Evolutionary conservation across 2,797 vertebrate genomes (phyloP).

Genomic region (Cetoscarus ocellatus): DNA sequence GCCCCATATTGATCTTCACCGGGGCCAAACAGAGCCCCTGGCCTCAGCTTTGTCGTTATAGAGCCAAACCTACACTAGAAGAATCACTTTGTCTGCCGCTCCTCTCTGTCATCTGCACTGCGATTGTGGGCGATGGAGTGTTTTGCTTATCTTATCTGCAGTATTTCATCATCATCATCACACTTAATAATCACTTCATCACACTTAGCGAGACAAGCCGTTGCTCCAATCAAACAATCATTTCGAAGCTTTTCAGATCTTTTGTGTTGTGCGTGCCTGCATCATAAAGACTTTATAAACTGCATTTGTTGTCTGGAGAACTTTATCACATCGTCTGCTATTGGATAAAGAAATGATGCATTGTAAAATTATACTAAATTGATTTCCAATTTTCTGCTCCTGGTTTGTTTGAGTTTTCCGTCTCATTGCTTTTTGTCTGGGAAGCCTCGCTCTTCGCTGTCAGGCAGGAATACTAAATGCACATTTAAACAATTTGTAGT

Average conservation of each 20-base stretch:
- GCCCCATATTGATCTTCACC: no score
- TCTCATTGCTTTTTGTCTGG: slow-evolving; percentile 20
- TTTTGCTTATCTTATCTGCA: slow-evolving; percentile 54
- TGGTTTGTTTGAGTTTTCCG: slow-evolving; percentile 7
- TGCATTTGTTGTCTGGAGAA: neutral
- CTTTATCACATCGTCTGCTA: slow-evolving; percentile 11
- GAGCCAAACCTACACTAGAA: neutral
- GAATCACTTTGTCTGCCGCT: neutral
- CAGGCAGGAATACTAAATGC: slow-evolving; percentile 19
- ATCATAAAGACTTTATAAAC: slow-evolving; percentile 3
- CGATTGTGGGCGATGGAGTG: slow-evolving; percentile 16
- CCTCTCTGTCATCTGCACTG: slow-evolving; percentile 11
- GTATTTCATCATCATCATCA: slow-evolving; percentile 50
- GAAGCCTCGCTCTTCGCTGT: slow-evolving; percentile 16
- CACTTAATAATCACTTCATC: slow-evolving; percentile 62
- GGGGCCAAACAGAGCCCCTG: no score
- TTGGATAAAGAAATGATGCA: slow-evolving; percentile 16
- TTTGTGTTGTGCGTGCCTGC: slow-evolving; percentile 19
- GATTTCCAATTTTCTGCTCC: slow-evolving; percentile 6
- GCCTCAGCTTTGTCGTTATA: neutral
- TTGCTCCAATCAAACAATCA: slow-evolving; percentile 43
- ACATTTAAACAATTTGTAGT: slow-evolving; percentile 51
- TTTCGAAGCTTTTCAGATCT: slow-evolving; percentile 24
- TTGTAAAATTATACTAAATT: slow-evolving; percentile 27
- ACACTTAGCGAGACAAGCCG: slow-evolving; percentile 46